Conservation (phyloP, 2,888 invertebrate species). For the Drosophila percnosoma region DNA sequence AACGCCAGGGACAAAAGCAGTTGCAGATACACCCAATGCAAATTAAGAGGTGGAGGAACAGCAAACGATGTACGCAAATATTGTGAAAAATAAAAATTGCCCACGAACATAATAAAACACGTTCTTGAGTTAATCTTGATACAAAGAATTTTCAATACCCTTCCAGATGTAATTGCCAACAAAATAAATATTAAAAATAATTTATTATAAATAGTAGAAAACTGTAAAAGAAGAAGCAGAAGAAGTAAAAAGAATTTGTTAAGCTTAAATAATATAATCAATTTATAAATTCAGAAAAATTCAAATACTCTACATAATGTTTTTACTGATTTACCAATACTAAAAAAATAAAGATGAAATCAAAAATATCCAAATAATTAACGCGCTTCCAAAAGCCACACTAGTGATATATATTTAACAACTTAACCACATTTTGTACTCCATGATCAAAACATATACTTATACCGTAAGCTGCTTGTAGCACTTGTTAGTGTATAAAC, state of each 20-base stretch:
- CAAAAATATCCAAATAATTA: background rate
- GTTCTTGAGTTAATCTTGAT: background rate
- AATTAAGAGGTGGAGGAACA: conserved; percentile 27
- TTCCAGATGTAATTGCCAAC: background rate
- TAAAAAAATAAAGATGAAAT: background rate
- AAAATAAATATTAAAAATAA: conserved; percentile 2
- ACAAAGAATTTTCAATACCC: conserved; percentile 17
- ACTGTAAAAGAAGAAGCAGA: background rate
- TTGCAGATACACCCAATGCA: conserved; percentile 28
- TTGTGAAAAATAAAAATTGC: conserved; percentile 43
- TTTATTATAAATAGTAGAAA: background rate
- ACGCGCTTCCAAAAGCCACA: background rate
- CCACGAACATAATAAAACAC: conserved; percentile 41
- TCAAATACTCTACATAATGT: rapidly evolving
- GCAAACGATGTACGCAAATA: conserved; percentile 39
- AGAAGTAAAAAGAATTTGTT: background rate
- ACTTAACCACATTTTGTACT: no score
- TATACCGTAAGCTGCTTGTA: background rate
- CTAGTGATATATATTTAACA: background rate
- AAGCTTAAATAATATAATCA: background rate
- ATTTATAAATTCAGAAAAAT: background rate
- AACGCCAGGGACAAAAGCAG: conserved; percentile 33
- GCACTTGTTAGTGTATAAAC: conserved; percentile 1
- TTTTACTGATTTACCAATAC: background rate
- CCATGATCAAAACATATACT: background rate